These are phyloP conservation scores for Microctonus hyperodae DNA, from an alignment of 2,888 invertebrate species.

Conservation along the genomic window DNA sequence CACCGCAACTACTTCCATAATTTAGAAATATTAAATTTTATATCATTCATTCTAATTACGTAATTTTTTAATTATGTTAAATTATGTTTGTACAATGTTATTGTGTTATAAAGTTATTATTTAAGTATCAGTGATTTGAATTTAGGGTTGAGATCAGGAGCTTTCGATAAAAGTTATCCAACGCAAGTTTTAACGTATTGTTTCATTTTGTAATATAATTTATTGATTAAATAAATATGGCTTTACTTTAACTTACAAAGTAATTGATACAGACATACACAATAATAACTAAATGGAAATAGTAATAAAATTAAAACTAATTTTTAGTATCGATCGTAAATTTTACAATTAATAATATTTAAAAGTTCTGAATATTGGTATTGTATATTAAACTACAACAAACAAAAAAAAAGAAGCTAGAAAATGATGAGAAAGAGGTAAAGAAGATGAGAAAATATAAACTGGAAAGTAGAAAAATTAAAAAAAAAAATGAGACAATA, in stretches of 20 bases:
- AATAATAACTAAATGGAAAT: background rate
- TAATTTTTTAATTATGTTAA: too few species aligned
- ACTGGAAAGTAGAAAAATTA: background rate
- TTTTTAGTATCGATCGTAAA: slow-evolving; percentile 23
- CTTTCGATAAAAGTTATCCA: too few species aligned
- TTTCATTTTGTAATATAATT: too few species aligned
- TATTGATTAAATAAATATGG: background rate
- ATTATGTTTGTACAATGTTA: too few species aligned
- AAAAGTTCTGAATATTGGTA: slow-evolving; percentile 21
- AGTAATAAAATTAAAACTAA: slow-evolving; percentile 13
- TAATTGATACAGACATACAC: background rate
- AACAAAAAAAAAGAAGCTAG: background rate
- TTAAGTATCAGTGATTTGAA: too few species aligned
- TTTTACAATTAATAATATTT: slow-evolving; percentile 33
- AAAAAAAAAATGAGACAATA: background rate
- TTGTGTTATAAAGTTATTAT: too few species aligned
- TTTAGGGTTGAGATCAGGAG: too few species aligned
- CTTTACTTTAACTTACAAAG: background rate
- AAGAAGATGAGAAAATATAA: background rate
- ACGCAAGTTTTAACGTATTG: too few species aligned
- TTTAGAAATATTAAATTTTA: too few species aligned
- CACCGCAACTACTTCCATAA: background rate
- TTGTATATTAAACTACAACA: background rate
- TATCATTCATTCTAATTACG: too few species aligned
- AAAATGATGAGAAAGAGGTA: background rate